Base-by-base conservation (phyloP, 2,888 invertebrate genomes). In the Pseudolycoriella hygida region DNA sequence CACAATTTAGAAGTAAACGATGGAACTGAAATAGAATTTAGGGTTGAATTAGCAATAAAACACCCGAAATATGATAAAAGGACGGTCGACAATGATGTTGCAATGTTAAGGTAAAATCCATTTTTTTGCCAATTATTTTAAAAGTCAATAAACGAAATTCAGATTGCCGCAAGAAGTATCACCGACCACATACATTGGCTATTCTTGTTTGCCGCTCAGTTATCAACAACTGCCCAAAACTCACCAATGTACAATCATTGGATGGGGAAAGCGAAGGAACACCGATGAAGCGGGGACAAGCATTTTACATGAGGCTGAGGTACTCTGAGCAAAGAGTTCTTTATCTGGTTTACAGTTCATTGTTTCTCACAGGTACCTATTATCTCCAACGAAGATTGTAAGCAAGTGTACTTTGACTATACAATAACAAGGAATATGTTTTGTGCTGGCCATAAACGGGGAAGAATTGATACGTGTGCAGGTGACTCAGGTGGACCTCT, bases 11-110 rank as follows among this genome's bases (percentile, higher is more conserved):
- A 74, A 50, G 67, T 73, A 42, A 69, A 72, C 47, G 86, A 86
- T 57, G 80, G 77, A 10, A 77, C 81, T 1, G 90, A 92, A 61
- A 59, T 80, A 49, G 84, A 85, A 61, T 72, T 86, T 64, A 73
- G 74, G 55, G 79, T 83, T 48, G 72, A 74, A 10, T 77, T 79
- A 52, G 77, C 80, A 44, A 79, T 80, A 54, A 74, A 81, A 37
- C 92, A 94, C 66, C 88, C 89, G 0, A 72, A 75, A 48, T 93
- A 89, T 62, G 84, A 92, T 61, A 78, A 80, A 44, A 78, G 82
- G 51, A 92, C 89, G 0, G 89, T 93, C 31, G 85, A 92, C 60
- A 90, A 90, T 60, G 94, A 94, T 60, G 82, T 94, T 43, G 93
- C 92, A 2, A 67, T 94, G 54, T 65, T 94, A 46, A 75, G 81